These are phyloP conservation scores for Anoplopoma fimbria DNA, from an alignment of 2,113 vertebrate genomes.

Conservation along the genomic window DNA sequence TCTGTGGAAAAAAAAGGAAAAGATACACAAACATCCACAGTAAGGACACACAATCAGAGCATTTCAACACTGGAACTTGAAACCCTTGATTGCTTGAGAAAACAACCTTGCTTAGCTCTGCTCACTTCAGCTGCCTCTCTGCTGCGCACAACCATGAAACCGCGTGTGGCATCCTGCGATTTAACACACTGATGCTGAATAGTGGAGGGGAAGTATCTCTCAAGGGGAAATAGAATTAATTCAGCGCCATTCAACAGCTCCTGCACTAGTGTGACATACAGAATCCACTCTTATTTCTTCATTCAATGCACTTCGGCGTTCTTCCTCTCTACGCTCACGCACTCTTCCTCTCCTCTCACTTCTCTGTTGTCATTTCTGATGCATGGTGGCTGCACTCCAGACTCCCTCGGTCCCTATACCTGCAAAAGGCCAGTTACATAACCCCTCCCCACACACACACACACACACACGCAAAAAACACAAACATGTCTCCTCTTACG, in stretches of 20 bases:
- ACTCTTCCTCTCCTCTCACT: conserved; percentile 52
- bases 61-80: conserved; percentile 63
- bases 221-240: conserved; percentile 73
- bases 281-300: conserved; percentile 61
- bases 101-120: conserved; percentile 54
- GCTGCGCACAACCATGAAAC: conserved; percentile 75
- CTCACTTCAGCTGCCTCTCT: conserved; percentile 65
- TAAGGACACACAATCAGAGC: conserved; percentile 55
- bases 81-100: conserved; percentile 64
- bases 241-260: conserved; percentile 67
- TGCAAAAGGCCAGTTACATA: conserved; percentile 63
- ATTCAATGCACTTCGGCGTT: conserved; percentile 49
- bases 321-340: conserved; percentile 35
- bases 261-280: conserved; percentile 60
- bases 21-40: conserved; percentile 47
- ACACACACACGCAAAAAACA: conserved; percentile 16
- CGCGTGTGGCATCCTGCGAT: conserved; percentile 76
- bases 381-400: conserved; percentile 63
- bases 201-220: conserved; percentile 66
- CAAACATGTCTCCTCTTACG: conserved; percentile 44
- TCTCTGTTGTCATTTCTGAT: conserved; percentile 61
- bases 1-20: background rate
- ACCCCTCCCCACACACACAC: conserved; percentile 10
- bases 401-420: conserved; percentile 55
- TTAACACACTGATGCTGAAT: conserved; percentile 73